Base-by-base conservation (phyloP, 2,797 vertebrate species). In the Lacerta agilis region DNA sequence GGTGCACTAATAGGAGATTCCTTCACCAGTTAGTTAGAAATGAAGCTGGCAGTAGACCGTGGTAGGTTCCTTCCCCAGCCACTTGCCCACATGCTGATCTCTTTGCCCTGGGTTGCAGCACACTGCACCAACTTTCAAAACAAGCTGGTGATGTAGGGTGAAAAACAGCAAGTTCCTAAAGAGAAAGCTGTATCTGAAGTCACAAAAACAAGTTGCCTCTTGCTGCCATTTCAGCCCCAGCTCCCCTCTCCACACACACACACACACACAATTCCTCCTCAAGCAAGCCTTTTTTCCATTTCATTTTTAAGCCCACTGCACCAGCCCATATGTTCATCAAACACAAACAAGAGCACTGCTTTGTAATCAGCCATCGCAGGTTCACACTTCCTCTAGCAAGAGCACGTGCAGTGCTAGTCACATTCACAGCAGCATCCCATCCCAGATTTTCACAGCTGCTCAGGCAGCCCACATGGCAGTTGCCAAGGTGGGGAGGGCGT, bases 11-110 rank as follows among this genome's bases (percentile, higher is more conserved):
- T 38, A 73, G 27, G 66, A 45, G 23, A 3, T 73, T 43, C 43
- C 0, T 0, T 69, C 0, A 17, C 1, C 55, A 81, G 75, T 58
- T 4, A n/a, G 17, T 20, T 27, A 8, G n/a, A 11, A 36, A 76
- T 77, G 61, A 71, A 38, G 17, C 18, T 1, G 41, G 43, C 5
- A 36, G 69, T 11, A 0, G 8, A 2, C 4, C 4, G 33, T 38
- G 13, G 10, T 6, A n/a, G 23, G 58, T 73, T 17, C 27, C 36
- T 1, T 23, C 66, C 29, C 55, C 0, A 1, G 1, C 8, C n/a
- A 67, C 29, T 85, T 76, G 71, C 20, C 86, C 13, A 58, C 20
- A 1, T 58, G 0, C 41, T 8, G n/a, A 15, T 43, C 33, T 43
- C 33, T 18, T 0, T 64, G 58, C 25, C 73, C 58, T 66, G 36